Percentiles rank a stretch among this genome's conserved stretches.
phyloP scores from a whole-genome alignment of 2,113 vertebrate genomes.

The Halcyon senegalensis region DNA sequence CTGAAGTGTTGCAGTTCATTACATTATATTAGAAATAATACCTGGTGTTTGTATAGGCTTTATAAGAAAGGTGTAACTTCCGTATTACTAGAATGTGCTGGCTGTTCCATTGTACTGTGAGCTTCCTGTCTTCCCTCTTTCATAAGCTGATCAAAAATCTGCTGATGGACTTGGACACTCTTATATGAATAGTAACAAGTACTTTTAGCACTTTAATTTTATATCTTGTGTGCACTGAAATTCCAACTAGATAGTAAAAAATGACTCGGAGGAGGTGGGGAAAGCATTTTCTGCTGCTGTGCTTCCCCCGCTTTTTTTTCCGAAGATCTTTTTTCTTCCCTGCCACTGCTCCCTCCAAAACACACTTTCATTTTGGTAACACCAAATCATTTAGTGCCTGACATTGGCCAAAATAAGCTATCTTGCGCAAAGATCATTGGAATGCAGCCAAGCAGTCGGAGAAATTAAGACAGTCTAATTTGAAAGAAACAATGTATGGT shows the following conservation, averaged over 20 bases:
- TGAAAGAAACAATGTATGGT: not conserved
- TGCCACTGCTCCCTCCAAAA: not conserved
- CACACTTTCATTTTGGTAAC: not conserved
- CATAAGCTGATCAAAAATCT: not conserved
- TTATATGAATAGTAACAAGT: not conserved
- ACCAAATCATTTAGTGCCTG: not conserved
- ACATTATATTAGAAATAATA: not conserved
- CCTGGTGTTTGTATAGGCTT: not conserved
- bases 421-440: not conserved
- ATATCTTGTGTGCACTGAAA: not conserved
- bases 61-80: not conserved
- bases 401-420: not conserved
- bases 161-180: not conserved
- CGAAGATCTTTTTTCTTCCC: not conserved
- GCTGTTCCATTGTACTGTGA: not conserved
- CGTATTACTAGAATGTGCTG: not conserved
- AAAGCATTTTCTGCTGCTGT: not conserved
- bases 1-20: not conserved
- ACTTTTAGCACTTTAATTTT: not conserved
- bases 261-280: not conserved
- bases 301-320: fast-evolving
- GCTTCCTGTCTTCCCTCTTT: not conserved
- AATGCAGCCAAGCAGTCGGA: not conserved
- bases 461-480: not conserved
- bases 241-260: not conserved